phyloP scores from a whole-genome alignment of 2,888 invertebrate species.

The Serripes groenlandicus region DNA sequence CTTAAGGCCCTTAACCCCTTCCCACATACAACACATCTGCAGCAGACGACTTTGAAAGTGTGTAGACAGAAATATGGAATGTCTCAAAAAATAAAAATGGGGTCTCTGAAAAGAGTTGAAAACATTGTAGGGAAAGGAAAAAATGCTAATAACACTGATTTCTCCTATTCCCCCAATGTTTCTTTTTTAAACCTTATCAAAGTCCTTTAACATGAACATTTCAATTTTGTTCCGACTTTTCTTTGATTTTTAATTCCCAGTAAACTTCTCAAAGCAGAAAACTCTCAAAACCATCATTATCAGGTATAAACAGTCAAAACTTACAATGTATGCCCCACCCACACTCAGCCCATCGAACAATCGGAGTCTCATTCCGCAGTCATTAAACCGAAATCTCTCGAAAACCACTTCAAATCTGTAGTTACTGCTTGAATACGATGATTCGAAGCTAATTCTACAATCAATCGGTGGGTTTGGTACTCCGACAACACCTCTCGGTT shows the following conservation, averaged over 20 bases:
- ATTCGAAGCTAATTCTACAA: slow-evolving; percentile 73
- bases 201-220: too few species aligned
- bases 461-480: slow-evolving; percentile 71
- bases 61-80: too few species aligned
- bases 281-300: too few species aligned
- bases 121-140: slow-evolving; percentile 15
- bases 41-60: too few species aligned
- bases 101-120: too few species aligned
- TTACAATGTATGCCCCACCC: slow-evolving; percentile 73
- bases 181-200: not conserved
- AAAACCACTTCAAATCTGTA: slow-evolving; percentile 77
- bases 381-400: slow-evolving; percentile 71
- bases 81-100: too few species aligned
- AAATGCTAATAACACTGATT: not conserved
- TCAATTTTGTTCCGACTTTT: too few species aligned
- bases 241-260: too few species aligned
- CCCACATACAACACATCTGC: too few species aligned
- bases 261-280: too few species aligned
- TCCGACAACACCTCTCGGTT: slow-evolving; percentile 69
- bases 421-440: slow-evolving; percentile 73
- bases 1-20: too few species aligned
- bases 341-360: slow-evolving; percentile 73
- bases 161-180: not conserved
- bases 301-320: slow-evolving; percentile 26
- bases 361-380: slow-evolving; percentile 73